Base-by-base conservation (phyloP, 2,888 invertebrate genomes). In the Gymnocheta viridis region DNA sequence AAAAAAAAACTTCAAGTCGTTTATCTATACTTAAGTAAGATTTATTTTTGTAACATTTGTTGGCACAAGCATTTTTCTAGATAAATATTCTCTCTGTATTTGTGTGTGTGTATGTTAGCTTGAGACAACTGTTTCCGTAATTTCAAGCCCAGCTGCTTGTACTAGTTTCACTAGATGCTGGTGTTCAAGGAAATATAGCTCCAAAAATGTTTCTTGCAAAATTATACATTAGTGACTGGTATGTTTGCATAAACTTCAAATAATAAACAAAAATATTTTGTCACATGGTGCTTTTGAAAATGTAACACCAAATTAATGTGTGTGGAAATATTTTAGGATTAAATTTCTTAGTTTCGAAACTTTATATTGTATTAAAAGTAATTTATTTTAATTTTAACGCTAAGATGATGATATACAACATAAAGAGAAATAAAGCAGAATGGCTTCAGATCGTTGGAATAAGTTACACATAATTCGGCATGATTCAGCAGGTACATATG, bases 21-120 rank as follows among this genome's bases (percentile, higher is more conserved):
- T 86, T 85, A 86, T 86, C 86, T 86, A 78, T 70, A 77, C 82
- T 86, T 86, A 86, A 86, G 85, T 82, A 85, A 85, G 86, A 86
- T 86, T 86, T 86, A 86, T 85, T 74, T 74, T 70, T 82, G 82
- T 49, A 86, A 82, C 84, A 85, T 86, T 86, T 83, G 82, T 81
- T 85, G 69, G 77, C 84, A 78, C 73, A 73, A 80, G 72, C 80
- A 79, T 76, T 72, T 72, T 72, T 74, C 49, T 9, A 67, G n/a
- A 49, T 56, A 67, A 84, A 77, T 81, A 35, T 70, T 27, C 1
- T 29, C 3, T 44, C 10, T 29, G 9, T 19, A 1, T 56, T 4
- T 10, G 9, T 22, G 24, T 10, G 12, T 17, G 35, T 51, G 22
- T 51, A 4, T 49, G 4, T 17, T 27, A 64, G 41, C 41, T 74